A percentile compares a stretch with the other conserved stretches of the same genome.
These are phyloP conservation scores for Epiblema foenella DNA, from an alignment of 2,888 invertebrate species.

Conservation along the genomic window DNA sequence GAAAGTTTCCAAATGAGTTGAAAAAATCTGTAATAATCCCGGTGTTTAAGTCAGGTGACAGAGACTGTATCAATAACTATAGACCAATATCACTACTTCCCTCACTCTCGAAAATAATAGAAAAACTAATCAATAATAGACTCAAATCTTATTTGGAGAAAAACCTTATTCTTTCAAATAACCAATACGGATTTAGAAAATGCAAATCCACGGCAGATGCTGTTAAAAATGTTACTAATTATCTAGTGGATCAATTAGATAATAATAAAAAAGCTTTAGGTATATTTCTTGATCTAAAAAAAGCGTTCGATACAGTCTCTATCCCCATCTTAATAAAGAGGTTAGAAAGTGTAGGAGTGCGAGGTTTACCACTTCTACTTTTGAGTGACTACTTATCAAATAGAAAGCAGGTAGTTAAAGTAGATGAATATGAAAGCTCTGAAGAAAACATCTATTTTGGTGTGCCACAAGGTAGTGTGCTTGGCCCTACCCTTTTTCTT, in stretches of 20 bases:
- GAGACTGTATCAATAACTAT: no score
- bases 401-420: neutral
- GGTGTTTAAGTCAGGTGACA: no score
- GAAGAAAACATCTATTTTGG: neutral
- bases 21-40: no score
- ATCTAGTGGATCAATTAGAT: neutral
- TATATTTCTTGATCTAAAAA: constrained; percentile 12
- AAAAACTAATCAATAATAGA: no score
- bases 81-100: no score
- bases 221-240: neutral
- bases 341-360: constrained; percentile 7
- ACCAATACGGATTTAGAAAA: constrained; percentile 3
- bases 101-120: no score
- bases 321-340: neutral
- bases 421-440: neutral
- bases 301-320: no score
- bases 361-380: neutral
- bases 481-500: neutral
- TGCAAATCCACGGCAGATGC: neutral
- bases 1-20: no score
- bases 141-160: neutral
- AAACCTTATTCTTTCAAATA: neutral
- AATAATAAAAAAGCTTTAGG: constrained; percentile 2
- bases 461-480: constrained; percentile 3
- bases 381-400: neutral